Percentiles rank a stretch among this genome's conserved stretches.
Conservation (phyloP, 2,888 invertebrate genomes). For the Philopedon plagiatum region DNA sequence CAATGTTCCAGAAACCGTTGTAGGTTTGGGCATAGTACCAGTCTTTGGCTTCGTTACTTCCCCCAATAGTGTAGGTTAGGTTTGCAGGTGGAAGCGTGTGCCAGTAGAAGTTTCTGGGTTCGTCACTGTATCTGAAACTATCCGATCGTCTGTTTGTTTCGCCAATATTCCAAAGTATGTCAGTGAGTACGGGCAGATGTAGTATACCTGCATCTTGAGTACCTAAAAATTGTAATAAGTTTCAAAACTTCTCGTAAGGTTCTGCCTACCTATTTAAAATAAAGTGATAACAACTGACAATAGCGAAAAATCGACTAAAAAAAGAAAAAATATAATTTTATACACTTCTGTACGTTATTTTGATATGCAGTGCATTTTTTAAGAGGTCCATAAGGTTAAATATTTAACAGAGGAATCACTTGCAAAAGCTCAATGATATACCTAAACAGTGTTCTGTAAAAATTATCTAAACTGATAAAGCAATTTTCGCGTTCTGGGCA, state of each 20-base stretch:
- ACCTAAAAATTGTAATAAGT: conserved; percentile 27
- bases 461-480: too few relatives aligned
- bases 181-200: conserved; percentile 16
- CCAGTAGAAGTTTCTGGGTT: conserved; percentile 40
- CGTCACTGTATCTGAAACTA: conserved; percentile 30
- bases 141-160: conserved; percentile 35
- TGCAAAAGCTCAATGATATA: too few relatives aligned
- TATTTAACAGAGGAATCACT: too few relatives aligned
- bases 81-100: conserved; percentile 34
- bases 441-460: too few relatives aligned
- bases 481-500: too few relatives aligned
- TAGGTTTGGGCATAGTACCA: conserved; percentile 41
- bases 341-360: neutral
- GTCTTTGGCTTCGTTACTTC: conserved; percentile 16
- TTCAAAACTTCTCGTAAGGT: too few relatives aligned
- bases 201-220: neutral
- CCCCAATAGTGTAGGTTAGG: conserved; percentile 23
- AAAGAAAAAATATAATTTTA: too few relatives aligned
- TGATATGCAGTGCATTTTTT: too few relatives aligned
- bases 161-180: conserved; percentile 34
- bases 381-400: too few relatives aligned
- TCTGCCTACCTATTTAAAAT: too few relatives aligned
- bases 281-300: too few relatives aligned
- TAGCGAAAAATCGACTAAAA: too few relatives aligned
- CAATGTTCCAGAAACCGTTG: conserved; percentile 30